These are phyloP conservation scores for Apogon hyalosoma DNA, from an alignment of 2,797 vertebrate genomes.

Conservation along the genomic window DNA sequence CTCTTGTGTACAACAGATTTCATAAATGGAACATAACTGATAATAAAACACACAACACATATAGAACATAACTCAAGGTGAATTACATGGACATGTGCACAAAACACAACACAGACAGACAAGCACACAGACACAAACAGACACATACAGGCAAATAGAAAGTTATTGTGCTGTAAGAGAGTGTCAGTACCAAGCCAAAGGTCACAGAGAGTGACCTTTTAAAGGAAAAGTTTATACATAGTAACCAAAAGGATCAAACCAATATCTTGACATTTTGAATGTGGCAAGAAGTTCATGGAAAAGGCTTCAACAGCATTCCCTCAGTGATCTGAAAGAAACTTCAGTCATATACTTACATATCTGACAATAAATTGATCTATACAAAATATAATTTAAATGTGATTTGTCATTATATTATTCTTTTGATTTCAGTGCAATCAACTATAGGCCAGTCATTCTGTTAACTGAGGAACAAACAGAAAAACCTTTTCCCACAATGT, in stretches of 20 bases:
- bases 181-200: constrained; percentile 65
- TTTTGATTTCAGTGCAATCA: not conserved
- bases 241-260: constrained; percentile 45
- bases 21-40: not conserved
- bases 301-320: constrained; percentile 36
- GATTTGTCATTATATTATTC: not conserved
- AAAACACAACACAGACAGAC: constrained; percentile 42
- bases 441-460: constrained; percentile 20
- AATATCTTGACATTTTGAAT: constrained; percentile 77
- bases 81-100: constrained; percentile 25
- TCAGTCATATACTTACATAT: not conserved
- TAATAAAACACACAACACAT: constrained; percentile 22
- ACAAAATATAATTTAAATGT: not conserved
- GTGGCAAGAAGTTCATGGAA: constrained; percentile 29
- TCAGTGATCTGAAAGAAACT: constrained; percentile 30
- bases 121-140: constrained; percentile 51
- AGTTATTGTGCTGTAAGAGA: constrained; percentile 61
- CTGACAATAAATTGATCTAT: not conserved
- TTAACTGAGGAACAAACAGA: constrained; percentile 41
- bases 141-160: constrained; percentile 64
- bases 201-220: constrained; percentile 59
- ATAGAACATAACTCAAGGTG: not conserved
- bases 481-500: constrained; percentile 25
- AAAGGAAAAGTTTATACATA: constrained; percentile 45
- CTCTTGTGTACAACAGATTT: not conserved